A percentile compares a stretch with the other conserved stretches of the same genome.
These are phyloP conservation scores for Bradypodion ventrale DNA, from an alignment of 2,797 vertebrate species.

Conservation along the genomic window DNA sequence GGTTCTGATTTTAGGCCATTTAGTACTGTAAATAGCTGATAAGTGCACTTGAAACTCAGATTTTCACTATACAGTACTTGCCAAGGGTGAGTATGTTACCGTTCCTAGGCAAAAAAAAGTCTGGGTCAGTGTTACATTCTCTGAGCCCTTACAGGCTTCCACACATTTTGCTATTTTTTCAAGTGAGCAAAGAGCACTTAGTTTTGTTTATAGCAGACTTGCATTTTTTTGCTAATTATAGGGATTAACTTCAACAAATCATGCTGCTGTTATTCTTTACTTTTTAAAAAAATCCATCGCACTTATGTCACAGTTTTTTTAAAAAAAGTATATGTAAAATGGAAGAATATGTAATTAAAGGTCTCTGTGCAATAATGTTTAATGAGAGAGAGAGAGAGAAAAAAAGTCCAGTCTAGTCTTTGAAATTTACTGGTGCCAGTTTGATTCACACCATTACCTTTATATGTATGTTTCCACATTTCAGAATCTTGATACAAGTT, in stretches of 20 bases:
- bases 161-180: slow-evolving; percentile 57
- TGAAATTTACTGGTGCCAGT: slow-evolving; percentile 68
- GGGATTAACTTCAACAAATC: slow-evolving; percentile 79
- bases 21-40: slow-evolving; percentile 59
- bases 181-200: slow-evolving; percentile 82
- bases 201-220: slow-evolving; percentile 77
- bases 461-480: slow-evolving; percentile 80
- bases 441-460: slow-evolving; percentile 66
- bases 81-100: slow-evolving; percentile 47
- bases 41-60: slow-evolving; percentile 66
- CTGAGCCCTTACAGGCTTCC: slow-evolving; percentile 68
- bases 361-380: slow-evolving; percentile 94
- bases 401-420: slow-evolving; percentile 61
- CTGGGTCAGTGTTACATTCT: slow-evolving; percentile 52
- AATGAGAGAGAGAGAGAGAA: slow-evolving; percentile 65
- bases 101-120: slow-evolving; percentile 58
- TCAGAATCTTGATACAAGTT: slow-evolving; percentile 84
- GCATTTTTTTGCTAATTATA: slow-evolving; percentile 74
- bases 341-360: slow-evolving; percentile 84
- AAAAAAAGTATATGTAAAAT: slow-evolving; percentile 75
- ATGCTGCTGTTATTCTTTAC: slow-evolving; percentile 80
- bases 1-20: slow-evolving; percentile 47
- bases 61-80: slow-evolving; percentile 62
- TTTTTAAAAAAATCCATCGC: slow-evolving; percentile 70
- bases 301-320: slow-evolving; percentile 75